A percentile compares a stretch with the other conserved stretches of the same genome.
phyloP scores from a whole-genome alignment of 1,140 invertebrate species.

The Drosophila baimaii region DNA sequence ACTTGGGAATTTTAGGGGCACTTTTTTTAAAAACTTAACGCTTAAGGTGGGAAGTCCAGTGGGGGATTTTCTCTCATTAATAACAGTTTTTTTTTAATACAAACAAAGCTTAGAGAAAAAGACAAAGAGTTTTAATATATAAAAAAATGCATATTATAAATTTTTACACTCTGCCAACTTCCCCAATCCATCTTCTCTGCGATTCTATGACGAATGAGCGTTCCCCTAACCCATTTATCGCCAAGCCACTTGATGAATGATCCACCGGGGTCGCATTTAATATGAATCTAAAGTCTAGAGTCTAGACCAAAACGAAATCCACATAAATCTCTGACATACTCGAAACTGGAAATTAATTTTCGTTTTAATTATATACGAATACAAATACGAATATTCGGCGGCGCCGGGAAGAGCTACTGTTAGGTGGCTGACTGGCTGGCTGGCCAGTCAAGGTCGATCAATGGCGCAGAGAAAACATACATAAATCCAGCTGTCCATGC shows the following conservation, averaged over 20 bases:
- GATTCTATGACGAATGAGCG: conserved; percentile 3
- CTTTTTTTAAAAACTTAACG: too few species aligned
- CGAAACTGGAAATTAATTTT: conserved; percentile 69
- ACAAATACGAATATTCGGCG: too few species aligned
- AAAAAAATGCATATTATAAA: neutral
- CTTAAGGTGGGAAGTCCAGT: too few species aligned
- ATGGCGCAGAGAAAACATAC: conserved; percentile 32
- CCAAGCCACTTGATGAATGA: conserved; percentile 56
- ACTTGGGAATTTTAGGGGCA: neutral
- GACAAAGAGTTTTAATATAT: too few species aligned
- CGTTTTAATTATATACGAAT: conserved; percentile 71
- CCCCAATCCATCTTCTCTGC: conserved; percentile 3
- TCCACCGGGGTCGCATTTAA: conserved; percentile 43
- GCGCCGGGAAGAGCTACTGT: conserved; percentile 56
- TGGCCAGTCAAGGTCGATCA: conserved; percentile 70
- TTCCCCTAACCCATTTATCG: conserved; percentile 39
- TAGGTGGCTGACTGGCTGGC: conserved; percentile 16
- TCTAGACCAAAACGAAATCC: conserved; percentile 38
- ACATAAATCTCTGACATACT: conserved; percentile 72
- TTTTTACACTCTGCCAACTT: neutral
- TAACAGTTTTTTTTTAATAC: too few species aligned
- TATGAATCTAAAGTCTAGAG: conserved; percentile 51
- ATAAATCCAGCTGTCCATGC: conserved; percentile 59
- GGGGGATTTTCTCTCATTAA: too few species aligned
- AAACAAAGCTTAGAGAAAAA: too few species aligned